Evolutionary conservation across 2,888 invertebrate genomes (phyloP).

Genomic region (Trachelus tabidus): DNA sequence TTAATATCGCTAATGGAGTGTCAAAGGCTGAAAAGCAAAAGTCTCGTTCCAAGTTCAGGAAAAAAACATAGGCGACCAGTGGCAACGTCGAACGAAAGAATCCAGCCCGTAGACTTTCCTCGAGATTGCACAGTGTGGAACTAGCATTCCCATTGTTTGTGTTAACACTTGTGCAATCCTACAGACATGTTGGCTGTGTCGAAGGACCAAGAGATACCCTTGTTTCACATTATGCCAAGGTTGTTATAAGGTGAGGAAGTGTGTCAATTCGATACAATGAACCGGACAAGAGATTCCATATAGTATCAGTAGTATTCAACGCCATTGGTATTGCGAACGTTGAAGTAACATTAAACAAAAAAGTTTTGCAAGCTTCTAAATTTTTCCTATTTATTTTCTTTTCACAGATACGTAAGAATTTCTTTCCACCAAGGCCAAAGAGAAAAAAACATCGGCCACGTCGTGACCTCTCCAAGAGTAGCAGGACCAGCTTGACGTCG

Average conservation of each 20-base stretch:
- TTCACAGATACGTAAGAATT: constrained; percentile 75
- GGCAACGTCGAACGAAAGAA: background rate
- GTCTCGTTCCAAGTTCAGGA: background rate
- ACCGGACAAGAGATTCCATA: background rate
- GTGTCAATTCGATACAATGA: background rate
- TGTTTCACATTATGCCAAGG: constrained; percentile 49
- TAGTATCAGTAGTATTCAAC: background rate
- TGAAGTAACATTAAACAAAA: background rate
- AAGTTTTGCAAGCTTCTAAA: background rate
- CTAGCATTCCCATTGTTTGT: constrained; percentile 3
- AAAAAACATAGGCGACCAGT: background rate
- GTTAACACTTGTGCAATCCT: constrained; percentile 17
- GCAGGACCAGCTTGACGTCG: background rate
- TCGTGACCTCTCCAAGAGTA: constrained; percentile 20
- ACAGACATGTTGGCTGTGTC: constrained; percentile 55
- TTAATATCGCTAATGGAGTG: background rate
- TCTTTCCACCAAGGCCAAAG: constrained; percentile 76
- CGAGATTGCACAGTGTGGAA: background rate
- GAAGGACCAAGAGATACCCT: constrained; percentile 49
- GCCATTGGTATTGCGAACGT: background rate
- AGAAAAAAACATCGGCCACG: constrained; percentile 30
- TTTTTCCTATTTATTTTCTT: background rate
- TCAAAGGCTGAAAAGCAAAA: background rate
- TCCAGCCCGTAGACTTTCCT: background rate
- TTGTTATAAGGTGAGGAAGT: constrained; percentile 9